Evolutionary conservation across 2,888 invertebrate genomes (phyloP).

Genomic region (Ceraclea dissimilis): DNA sequence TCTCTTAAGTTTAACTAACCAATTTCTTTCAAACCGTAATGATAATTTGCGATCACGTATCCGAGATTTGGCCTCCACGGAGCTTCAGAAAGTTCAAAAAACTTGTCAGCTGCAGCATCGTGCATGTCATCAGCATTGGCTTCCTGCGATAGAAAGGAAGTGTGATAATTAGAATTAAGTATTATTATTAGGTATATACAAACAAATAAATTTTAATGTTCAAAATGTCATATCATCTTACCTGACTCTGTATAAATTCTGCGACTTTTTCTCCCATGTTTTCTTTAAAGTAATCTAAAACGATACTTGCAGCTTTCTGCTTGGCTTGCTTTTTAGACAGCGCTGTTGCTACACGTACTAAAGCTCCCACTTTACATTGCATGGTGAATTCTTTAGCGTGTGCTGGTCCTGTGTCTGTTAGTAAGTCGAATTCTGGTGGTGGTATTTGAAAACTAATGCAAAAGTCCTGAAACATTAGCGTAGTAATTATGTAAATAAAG

Average conservation of each 20-base stretch:
- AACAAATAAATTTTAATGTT: too few species aligned
- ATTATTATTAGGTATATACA: too few species aligned
- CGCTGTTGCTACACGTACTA: slow-evolving; percentile 41
- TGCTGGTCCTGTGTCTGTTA: slow-evolving; percentile 49
- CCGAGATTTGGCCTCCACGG: slow-evolving; percentile 23
- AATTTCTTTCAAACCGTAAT: slow-evolving; percentile 16
- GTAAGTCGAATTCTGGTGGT: slow-evolving; percentile 38
- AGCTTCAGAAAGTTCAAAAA: slow-evolving; percentile 3
- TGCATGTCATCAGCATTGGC: not conserved
- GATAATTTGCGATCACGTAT: slow-evolving; percentile 17
- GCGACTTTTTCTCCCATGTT: slow-evolving; percentile 16
- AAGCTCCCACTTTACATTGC: slow-evolving; percentile 40
- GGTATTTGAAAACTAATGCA: slow-evolving; percentile 29
- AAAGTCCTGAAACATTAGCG: slow-evolving; percentile 16
- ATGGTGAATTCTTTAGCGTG: slow-evolving; percentile 49
- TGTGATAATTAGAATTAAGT: too few species aligned
- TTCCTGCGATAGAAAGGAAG: not conserved
- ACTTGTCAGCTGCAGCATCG: slow-evolving; percentile 12
- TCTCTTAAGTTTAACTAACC: too few species aligned
- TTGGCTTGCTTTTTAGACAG: slow-evolving; percentile 51
- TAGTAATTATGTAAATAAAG: not conserved
- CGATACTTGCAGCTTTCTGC: slow-evolving; percentile 40
- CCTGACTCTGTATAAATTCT: slow-evolving; percentile 10
- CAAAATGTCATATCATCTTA: not conserved
- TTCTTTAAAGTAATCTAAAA: slow-evolving; percentile 15